A percentile compares a stretch with the other conserved stretches of the same genome.
phyloP scores from a whole-genome alignment of 2,888 invertebrate species.

The Pterostichus niger region DNA sequence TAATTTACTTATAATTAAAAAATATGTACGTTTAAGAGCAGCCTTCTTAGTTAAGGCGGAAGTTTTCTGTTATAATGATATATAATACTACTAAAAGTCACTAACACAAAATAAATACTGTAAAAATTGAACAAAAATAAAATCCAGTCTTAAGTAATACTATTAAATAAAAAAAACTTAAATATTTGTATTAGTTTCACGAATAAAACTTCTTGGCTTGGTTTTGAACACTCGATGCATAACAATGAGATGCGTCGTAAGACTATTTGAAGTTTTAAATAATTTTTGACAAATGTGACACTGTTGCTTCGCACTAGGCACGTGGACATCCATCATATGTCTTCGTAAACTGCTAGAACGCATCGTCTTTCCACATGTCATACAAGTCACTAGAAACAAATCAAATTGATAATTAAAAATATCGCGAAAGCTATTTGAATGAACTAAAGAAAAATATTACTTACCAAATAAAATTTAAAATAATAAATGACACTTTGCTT shows the following conservation, averaged over 20 bases:
- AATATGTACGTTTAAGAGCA: too few relatives aligned
- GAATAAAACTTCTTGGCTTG: slow-evolving; percentile 58
- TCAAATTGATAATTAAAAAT: slow-evolving; percentile 18
- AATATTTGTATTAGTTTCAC: slow-evolving; percentile 9
- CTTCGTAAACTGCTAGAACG: slow-evolving; percentile 73
- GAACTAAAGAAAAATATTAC: slow-evolving; percentile 44
- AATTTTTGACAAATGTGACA: slow-evolving; percentile 73
- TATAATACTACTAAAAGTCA: background rate
- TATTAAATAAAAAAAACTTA: slow-evolving; percentile 1
- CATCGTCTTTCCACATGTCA: slow-evolving; percentile 73
- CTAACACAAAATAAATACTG: background rate
- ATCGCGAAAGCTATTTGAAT: slow-evolving; percentile 35
- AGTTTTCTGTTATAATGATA: too few relatives aligned
- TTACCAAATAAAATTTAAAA: slow-evolving; percentile 53
- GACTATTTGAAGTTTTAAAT: slow-evolving; percentile 73
- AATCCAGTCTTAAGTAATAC: slow-evolving; percentile 9
- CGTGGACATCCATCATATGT: slow-evolving; percentile 73
- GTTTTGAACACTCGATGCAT: slow-evolving; percentile 72
- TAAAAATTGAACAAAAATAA: slow-evolving; percentile 9
- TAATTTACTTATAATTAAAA: too few relatives aligned
- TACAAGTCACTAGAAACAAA: slow-evolving; percentile 73
- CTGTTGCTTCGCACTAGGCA: slow-evolving; percentile 72
- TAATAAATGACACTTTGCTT: slow-evolving; percentile 38
- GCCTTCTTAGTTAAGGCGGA: too few relatives aligned
- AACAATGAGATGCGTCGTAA: slow-evolving; percentile 73